Conservation (phyloP, 2,797 vertebrate species). For the Danionella dracula region DNA sequence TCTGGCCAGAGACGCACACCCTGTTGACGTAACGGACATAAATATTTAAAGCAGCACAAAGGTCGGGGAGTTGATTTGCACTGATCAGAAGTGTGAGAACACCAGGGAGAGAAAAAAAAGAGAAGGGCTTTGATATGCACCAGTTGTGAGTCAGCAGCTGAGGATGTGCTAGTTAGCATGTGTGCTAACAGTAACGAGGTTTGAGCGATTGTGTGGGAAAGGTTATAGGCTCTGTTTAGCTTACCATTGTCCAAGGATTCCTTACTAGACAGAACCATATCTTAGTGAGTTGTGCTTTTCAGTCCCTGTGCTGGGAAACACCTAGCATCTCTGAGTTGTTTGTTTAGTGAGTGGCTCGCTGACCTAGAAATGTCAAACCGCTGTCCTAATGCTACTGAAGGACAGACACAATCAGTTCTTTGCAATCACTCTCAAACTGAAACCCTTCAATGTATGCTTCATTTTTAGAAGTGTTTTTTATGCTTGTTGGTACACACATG, state of each 20-base stretch:
- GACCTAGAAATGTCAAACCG: conserved; percentile 28
- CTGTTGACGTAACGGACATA: conserved; percentile 58
- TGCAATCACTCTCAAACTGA: neutral
- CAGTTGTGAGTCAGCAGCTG: conserved; percentile 33
- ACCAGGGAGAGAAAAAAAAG: conserved; percentile 25
- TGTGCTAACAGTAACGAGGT: conserved; percentile 18
- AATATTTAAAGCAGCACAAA: conserved; percentile 62
- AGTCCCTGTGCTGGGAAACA: conserved; percentile 18
- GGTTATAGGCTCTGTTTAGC: conserved; percentile 42
- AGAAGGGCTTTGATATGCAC: neutral
- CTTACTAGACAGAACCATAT: neutral
- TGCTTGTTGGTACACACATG: neutral
- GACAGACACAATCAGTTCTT: neutral
- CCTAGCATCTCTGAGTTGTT: conserved; percentile 22
- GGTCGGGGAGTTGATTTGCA: conserved; percentile 52
- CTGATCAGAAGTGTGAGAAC: conserved; percentile 35
- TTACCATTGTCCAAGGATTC: conserved; percentile 29
- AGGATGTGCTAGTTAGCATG: conserved; percentile 19
- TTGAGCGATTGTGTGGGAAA: conserved; percentile 41
- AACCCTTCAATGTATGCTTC: neutral
- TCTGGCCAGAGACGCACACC: conserved; percentile 55
- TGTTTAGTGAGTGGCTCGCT: conserved; percentile 13
- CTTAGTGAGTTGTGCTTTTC: neutral
- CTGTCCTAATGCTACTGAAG: neutral
- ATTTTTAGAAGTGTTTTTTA: neutral